Percentiles rank a stretch among this genome's conserved stretches.
phyloP scores from a whole-genome alignment of 2,797 vertebrate species.

The Emys orbicularis region DNA sequence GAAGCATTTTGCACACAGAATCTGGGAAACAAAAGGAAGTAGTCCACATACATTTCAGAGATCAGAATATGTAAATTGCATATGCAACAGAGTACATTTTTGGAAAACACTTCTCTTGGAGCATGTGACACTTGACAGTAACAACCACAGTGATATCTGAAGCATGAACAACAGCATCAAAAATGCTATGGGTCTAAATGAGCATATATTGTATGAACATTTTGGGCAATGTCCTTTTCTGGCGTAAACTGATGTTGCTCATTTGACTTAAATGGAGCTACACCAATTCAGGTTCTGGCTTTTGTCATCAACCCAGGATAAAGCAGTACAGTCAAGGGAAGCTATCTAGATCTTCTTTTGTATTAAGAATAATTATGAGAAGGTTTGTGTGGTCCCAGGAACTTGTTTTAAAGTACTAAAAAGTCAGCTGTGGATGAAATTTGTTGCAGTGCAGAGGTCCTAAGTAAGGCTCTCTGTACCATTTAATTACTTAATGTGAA shows the following conservation, averaged over 20 bases:
- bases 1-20: not conserved
- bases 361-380: not conserved
- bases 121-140: not conserved
- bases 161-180: not conserved
- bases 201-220: not conserved
- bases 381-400: not conserved
- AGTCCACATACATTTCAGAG: not conserved
- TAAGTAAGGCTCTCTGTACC: not conserved
- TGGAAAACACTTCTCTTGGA: not conserved
- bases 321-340: not conserved
- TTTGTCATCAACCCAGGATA: not conserved
- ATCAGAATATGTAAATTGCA: not conserved
- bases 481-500: not conserved
- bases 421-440: not conserved
- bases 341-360: not conserved
- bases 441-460: not conserved
- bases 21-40: not conserved
- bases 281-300: not conserved
- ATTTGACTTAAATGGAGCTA: not conserved
- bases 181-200: not conserved
- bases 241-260: not conserved
- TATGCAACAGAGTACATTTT: not conserved
- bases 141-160: not conserved
- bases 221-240: not conserved
- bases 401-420: not conserved